Conservation (phyloP, 2,113 vertebrate species). For the Pygoscelis antarcticus region DNA sequence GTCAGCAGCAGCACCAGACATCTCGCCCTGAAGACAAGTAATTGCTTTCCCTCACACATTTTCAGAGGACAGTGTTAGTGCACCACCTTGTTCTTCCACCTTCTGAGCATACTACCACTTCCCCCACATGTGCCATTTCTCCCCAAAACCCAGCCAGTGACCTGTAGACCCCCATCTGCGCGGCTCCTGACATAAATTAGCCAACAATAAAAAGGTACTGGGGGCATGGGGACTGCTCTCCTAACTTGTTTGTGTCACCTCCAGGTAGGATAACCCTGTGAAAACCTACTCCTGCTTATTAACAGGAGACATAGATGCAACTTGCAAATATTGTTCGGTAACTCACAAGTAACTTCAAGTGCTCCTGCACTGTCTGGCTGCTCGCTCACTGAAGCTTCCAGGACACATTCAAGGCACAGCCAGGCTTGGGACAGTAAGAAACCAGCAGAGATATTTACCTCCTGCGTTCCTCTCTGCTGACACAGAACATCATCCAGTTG, state of each 20-base stretch:
- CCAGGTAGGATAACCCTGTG: neutral
- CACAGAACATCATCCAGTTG: neutral
- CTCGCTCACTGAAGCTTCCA: neutral
- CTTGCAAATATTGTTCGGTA: neutral
- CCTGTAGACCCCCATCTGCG: neutral
- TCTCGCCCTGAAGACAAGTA: neutral
- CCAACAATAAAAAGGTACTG: neutral
- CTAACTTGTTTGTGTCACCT: neutral
- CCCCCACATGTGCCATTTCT: rapidly evolving
- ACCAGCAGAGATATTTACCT: neutral
- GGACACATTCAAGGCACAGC: neutral
- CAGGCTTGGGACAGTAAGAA: neutral
- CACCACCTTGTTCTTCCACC: neutral
- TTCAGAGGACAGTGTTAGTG: neutral
- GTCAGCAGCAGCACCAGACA: neutral
- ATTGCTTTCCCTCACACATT: neutral
- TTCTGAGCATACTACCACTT: neutral
- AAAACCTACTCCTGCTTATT: neutral
- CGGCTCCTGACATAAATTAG: neutral
- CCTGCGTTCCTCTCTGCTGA: neutral
- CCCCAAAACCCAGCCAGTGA: neutral
- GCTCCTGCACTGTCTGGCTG: neutral
- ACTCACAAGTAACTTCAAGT: neutral
- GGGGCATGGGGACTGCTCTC: neutral
- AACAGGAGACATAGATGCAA: neutral